Evolutionary conservation across 2,888 invertebrate species (phyloP).

Genomic region (Acleris laterana): DNA sequence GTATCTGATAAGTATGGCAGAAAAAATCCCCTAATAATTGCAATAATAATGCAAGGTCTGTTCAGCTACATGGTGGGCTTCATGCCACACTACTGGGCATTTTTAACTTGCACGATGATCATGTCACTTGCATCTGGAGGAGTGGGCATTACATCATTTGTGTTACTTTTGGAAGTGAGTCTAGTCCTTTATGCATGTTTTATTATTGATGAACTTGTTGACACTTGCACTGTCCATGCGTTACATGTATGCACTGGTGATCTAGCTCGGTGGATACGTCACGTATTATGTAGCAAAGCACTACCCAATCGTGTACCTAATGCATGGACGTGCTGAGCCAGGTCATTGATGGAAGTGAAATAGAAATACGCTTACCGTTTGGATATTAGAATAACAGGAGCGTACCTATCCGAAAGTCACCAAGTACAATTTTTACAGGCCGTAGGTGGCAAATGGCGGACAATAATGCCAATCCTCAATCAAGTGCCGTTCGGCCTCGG

Average conservation of each 20-base stretch:
- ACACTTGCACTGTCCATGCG: no score
- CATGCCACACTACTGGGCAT: slow-evolving; percentile 80
- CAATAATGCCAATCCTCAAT: slow-evolving; percentile 85
- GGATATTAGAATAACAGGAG: no score
- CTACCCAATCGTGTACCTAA: no score
- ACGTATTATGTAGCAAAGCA: no score
- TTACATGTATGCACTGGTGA: no score
- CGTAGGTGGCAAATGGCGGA: slow-evolving; percentile 86
- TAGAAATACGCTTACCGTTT: no score
- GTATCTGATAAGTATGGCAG: slow-evolving; percentile 86
- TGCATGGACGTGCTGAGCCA: no score
- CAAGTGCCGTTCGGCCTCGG: slow-evolving; percentile 87
- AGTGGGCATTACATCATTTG: slow-evolving; percentile 86
- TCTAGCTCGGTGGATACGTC: no score
- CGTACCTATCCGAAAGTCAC: no score
- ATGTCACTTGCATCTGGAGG: slow-evolving; percentile 86
- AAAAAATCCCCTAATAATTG: slow-evolving; percentile 81
- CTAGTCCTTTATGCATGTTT: no score
- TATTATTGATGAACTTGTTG: no score
- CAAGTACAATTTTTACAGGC: slow-evolving; percentile 54
- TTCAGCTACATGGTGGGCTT: slow-evolving; percentile 81
- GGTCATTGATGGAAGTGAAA: no score
- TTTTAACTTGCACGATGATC: slow-evolving; percentile 81
- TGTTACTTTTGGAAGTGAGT: slow-evolving; percentile 85
- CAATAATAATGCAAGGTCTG: slow-evolving; percentile 81